A percentile compares a stretch with the other conserved stretches of the same genome.
Evolutionary conservation across 2,888 invertebrate genomes (phyloP).

Genomic region (Parthenolecanium corni): DNA sequence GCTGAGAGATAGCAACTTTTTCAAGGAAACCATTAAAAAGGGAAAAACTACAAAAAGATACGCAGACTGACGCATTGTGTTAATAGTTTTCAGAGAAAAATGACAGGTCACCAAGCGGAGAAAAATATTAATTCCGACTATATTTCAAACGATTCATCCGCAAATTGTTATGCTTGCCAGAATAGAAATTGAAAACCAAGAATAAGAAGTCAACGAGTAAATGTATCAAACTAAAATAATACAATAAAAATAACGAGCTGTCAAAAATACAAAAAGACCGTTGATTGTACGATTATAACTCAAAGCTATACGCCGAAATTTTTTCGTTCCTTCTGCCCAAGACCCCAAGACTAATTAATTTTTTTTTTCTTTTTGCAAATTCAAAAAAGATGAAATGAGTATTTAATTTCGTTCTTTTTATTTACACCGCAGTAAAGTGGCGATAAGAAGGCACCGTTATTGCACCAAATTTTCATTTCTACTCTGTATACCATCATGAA

Average conservation of each 20-base stretch:
- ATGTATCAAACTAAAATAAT: slow-evolving; percentile 10
- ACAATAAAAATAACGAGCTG: slow-evolving; percentile 23
- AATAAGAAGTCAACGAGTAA: not conserved
- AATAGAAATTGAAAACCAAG: slow-evolving; percentile 11
- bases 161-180: slow-evolving; percentile 11
- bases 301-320: not conserved
- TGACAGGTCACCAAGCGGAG: not conserved
- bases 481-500: not conserved
- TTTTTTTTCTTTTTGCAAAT: not conserved
- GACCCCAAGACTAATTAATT: not conserved
- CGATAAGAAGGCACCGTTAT: too few species aligned
- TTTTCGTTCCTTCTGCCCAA: not conserved
- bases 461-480: not conserved
- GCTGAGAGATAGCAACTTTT: too few species aligned
- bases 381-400: not conserved
- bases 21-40: too few species aligned
- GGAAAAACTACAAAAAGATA: too few species aligned
- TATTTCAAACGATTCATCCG: slow-evolving; percentile 9
- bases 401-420: not conserved
- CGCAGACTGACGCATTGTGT: too few species aligned
- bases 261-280: slow-evolving; percentile 20
- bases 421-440: too few species aligned
- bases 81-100: too few species aligned
- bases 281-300: slow-evolving; percentile 9
- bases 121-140: not conserved